Conservation (phyloP, 2,797 vertebrate genomes). For the Dicrostonyx torquatus region DNA sequence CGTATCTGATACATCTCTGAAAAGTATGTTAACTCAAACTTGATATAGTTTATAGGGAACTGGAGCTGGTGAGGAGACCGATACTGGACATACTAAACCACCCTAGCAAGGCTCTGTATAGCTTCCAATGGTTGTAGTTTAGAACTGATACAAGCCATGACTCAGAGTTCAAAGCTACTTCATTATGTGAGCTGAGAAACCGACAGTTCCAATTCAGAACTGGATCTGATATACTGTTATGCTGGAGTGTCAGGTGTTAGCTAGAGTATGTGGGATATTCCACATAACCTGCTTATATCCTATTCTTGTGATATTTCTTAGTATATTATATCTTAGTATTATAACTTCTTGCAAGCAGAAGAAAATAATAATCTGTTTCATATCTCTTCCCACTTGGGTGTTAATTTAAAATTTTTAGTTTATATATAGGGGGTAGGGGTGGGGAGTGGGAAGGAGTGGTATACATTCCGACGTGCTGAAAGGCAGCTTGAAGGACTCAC, state of each 20-base stretch:
- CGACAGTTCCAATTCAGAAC: not conserved
- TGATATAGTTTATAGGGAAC: not conserved
- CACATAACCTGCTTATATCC: not conserved
- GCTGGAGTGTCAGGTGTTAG: not conserved
- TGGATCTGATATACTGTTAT: not conserved
- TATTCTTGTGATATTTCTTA: conserved; percentile 31
- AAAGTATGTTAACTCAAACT: not conserved
- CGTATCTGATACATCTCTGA: not conserved
- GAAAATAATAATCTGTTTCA: not conserved
- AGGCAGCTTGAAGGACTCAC: not conserved
- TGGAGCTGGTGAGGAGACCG: not conserved
- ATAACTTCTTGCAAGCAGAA: conserved; percentile 19
- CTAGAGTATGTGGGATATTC: not conserved
- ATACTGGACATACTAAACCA: not conserved
- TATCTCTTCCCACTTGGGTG: not conserved
- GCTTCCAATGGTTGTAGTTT: not conserved
- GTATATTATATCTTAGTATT: not conserved
- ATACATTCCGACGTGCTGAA: not conserved
- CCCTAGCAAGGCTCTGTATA: not conserved
- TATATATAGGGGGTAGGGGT: not conserved
- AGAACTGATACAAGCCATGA: not conserved
- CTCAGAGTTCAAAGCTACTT: not conserved
- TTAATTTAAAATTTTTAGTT: not conserved
- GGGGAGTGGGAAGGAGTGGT: not conserved
- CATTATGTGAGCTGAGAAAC: not conserved